Evolutionary conservation across 1,140 invertebrate genomes (phyloP).

Genomic region (Zophobas morio): DNA sequence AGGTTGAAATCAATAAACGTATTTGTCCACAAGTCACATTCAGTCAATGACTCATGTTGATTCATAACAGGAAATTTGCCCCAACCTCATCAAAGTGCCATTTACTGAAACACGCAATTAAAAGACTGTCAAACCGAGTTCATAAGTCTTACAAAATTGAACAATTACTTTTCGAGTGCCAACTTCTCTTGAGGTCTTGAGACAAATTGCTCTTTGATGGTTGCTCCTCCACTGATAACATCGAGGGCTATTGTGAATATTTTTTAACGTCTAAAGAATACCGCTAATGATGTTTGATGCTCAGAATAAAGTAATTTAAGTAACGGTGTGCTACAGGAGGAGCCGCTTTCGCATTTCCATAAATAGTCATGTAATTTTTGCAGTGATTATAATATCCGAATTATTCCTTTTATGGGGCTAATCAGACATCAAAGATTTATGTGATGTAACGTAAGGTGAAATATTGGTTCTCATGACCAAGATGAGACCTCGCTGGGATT

Average conservation of each 20-base stretch:
- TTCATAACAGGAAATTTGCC: constrained; percentile 33
- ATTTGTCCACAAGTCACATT: constrained; percentile 1
- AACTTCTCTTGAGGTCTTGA: constrained; percentile 10
- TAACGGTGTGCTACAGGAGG: constrained; percentile 32
- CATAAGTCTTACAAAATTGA: neutral
- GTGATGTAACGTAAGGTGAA: neutral
- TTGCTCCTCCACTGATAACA: constrained; percentile 25
- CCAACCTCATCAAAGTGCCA: constrained; percentile 14
- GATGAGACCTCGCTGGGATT: neutral
- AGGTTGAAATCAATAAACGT: constrained; percentile 21
- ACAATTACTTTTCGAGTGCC: neutral
- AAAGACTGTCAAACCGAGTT: neutral
- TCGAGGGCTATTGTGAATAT: constrained; percentile 22
- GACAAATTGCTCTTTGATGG: constrained; percentile 34
- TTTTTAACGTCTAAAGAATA: constrained; percentile 22
- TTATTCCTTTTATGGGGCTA: constrained; percentile 38
- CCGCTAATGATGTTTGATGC: constrained; percentile 41
- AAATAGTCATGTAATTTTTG: constrained; percentile 28
- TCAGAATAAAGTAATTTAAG: constrained; percentile 36
- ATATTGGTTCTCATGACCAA: neutral
- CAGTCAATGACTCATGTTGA: constrained; percentile 19
- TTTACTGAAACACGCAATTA: constrained; percentile 1
- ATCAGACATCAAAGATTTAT: constrained; percentile 13
- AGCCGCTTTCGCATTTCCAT: constrained; percentile 34
- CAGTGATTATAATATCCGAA: neutral